A percentile compares a stretch with the other conserved stretches of the same genome.
These are phyloP conservation scores for Amphiprion percula DNA, from an alignment of 2,113 vertebrate species.

Conservation along the genomic window DNA sequence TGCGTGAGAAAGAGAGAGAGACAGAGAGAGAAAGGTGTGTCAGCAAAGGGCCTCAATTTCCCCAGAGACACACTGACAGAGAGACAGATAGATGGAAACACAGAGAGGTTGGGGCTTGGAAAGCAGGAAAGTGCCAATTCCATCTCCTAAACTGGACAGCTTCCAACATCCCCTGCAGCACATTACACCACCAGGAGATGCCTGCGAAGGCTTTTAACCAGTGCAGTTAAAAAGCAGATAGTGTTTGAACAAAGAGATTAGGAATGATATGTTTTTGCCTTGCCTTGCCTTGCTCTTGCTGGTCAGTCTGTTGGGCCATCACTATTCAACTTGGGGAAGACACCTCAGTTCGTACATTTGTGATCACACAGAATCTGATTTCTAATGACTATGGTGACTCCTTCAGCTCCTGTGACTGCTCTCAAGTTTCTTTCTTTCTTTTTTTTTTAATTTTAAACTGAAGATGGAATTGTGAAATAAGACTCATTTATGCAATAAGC, in stretches of 20 bases:
- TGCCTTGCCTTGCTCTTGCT: neutral
- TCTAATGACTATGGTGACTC: no score
- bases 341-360: no score
- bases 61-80: constrained; percentile 55
- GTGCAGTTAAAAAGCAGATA: neutral
- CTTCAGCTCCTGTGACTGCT: no score
- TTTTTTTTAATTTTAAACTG: no score
- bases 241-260: neutral
- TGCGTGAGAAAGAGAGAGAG: neutral
- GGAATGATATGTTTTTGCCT: neutral
- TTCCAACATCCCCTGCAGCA: constrained; percentile 35
- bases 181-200: constrained; percentile 16
- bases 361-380: no score
- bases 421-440: no score
- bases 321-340: no score
- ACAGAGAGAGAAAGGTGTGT: constrained; percentile 41
- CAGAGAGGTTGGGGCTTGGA: constrained; percentile 38
- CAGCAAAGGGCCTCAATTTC: constrained; percentile 68
- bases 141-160: constrained; percentile 35
- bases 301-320: neutral
- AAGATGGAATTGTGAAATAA: no score
- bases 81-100: constrained; percentile 54
- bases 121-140: constrained; percentile 46
- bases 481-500: no score
- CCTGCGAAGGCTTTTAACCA: neutral